Conservation (phyloP, 2,113 vertebrate genomes). For the Aplodontia rufa region DNA sequence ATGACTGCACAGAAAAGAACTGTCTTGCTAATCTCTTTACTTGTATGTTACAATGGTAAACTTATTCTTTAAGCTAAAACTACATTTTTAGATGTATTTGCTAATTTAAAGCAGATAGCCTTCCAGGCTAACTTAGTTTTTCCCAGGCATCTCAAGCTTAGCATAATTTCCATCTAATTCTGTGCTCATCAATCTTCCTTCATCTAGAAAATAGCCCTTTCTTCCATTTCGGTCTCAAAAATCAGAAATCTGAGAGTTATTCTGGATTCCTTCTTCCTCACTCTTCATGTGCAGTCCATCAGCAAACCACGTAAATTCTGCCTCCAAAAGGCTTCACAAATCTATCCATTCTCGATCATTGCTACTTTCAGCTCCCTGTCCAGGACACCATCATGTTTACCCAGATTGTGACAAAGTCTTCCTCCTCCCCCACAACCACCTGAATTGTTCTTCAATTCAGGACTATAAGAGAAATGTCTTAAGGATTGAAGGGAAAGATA, state of each 20-base stretch:
- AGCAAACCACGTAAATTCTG: neutral
- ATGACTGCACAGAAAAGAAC: neutral
- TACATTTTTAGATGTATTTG: neutral
- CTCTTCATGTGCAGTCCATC: neutral
- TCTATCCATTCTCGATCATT: neutral
- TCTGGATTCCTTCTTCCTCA: neutral
- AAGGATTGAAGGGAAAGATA: neutral
- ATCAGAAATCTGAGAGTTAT: neutral
- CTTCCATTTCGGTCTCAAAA: neutral
- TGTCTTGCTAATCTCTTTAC: neutral
- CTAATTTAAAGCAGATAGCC: neutral
- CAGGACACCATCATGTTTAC: neutral
- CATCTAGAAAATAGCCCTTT: neutral
- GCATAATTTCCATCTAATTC: neutral
- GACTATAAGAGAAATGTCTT: neutral
- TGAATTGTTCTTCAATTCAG: neutral
- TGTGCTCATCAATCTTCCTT: neutral
- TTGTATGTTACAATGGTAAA: neutral
- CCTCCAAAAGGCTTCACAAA: neutral
- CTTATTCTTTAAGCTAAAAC: neutral
- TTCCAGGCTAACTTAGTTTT: neutral
- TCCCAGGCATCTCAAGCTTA: neutral
- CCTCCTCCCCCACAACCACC: neutral
- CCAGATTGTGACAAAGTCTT: neutral
- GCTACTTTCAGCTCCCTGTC: neutral